Evolutionary conservation across 2,113 vertebrate species (phyloP).

Genomic region (Amblyornis subalaris): DNA sequence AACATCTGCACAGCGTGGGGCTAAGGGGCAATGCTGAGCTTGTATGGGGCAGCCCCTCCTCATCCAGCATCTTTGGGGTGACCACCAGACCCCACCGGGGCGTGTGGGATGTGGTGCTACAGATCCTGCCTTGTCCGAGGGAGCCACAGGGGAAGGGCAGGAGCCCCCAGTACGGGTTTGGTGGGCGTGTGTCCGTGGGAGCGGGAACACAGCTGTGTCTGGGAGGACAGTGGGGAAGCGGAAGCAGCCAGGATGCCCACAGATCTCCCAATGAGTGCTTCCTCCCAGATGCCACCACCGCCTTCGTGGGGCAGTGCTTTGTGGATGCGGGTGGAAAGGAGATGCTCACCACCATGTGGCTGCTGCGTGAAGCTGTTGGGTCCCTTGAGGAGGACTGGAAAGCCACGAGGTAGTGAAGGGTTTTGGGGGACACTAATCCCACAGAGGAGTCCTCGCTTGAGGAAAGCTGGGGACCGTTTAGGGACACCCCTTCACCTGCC

Average conservation of each 20-base stretch:
- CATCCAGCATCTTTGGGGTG: too few relatives aligned
- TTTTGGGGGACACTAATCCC: rapidly evolving
- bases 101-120: rapidly evolving
- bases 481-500: rapidly evolving
- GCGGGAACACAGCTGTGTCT: rapidly evolving
- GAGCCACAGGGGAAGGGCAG: not conserved
- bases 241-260: not conserved
- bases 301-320: conserved; percentile 15
- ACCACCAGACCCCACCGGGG: rapidly evolving
- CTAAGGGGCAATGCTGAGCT: not conserved
- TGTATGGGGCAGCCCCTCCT: rapidly evolving
- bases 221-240: not conserved
- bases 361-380: not conserved
- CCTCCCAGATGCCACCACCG: not conserved
- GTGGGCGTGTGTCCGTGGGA: rapidly evolving
- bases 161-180: rapidly evolving
- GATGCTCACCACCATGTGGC: not conserved
- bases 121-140: rapidly evolving
- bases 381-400: conserved; percentile 32
- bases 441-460: rapidly evolving
- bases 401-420: not conserved
- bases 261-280: rapidly evolving
- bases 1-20: rapidly evolving
- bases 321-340: conserved; percentile 7
- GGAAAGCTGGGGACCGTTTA: not conserved